Conservation (phyloP, 2,888 invertebrate genomes). For the Pollenia labialis region DNA sequence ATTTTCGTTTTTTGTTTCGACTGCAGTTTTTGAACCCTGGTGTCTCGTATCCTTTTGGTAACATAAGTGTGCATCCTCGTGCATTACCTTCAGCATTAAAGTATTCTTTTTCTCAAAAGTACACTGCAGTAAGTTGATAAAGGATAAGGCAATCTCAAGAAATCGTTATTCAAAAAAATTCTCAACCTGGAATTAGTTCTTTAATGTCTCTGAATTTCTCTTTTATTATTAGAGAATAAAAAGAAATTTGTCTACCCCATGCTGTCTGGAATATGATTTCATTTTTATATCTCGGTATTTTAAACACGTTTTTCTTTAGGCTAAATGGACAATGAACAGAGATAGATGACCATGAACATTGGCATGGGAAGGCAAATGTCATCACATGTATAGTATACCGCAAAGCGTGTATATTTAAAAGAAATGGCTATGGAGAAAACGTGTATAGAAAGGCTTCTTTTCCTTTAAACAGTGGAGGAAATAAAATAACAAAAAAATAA, state of each 20-base stretch:
- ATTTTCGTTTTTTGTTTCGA: no score
- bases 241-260: constrained; percentile 54
- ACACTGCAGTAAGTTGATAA: no score
- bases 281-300: constrained; percentile 43
- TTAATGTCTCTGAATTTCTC: constrained; percentile 13
- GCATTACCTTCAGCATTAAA: no score
- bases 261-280: constrained; percentile 36
- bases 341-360: constrained; percentile 44
- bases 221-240: constrained; percentile 11
- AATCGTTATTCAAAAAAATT: no score
- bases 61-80: no score
- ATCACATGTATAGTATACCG: neutral
- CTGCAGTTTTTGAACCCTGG: no score
- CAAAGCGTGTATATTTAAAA: neutral
- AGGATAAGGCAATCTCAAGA: no score
- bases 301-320: constrained; percentile 59
- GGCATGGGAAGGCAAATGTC: constrained; percentile 28
- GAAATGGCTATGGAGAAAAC: constrained; percentile 11
- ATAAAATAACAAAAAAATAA: constrained; percentile 3
- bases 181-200: neutral
- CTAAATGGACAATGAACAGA: constrained; percentile 52
- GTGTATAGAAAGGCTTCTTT: neutral
- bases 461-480: neutral
- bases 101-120: no score
- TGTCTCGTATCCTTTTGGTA: no score